These are phyloP conservation scores for Xenopus laevis DNA, from an alignment of 2,113 vertebrate species.

Conservation along the genomic window DNA sequence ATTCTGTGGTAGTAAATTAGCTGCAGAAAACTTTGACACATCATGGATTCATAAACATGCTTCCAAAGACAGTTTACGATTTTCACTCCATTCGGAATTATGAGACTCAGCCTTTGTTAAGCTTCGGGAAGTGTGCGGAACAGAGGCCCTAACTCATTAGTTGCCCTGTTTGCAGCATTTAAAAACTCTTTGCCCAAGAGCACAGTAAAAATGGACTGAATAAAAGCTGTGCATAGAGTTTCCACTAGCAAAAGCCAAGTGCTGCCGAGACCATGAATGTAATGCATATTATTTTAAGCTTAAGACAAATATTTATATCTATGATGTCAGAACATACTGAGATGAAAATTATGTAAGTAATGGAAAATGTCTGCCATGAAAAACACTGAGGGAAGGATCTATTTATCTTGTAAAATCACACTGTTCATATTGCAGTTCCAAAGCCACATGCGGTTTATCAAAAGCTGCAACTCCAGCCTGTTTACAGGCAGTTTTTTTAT, in stretches of 20 bases:
- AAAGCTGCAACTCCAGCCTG: background rate
- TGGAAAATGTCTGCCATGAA: conserved; percentile 25
- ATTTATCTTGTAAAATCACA: conserved; percentile 20
- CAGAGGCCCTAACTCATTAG: background rate
- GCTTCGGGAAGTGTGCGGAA: background rate
- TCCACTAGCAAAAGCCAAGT: conserved; percentile 19
- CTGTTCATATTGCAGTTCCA: background rate
- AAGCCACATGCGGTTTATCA: background rate
- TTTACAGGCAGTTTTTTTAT: background rate
- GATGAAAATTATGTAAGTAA: conserved; percentile 17
- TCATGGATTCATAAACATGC: no score
- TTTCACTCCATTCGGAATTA: background rate
- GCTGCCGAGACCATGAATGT: conserved; percentile 24
- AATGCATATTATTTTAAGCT: conserved; percentile 40
- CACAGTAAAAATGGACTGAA: conserved; percentile 12
- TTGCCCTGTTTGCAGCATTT: conserved; percentile 1
- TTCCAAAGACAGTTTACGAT: no score
- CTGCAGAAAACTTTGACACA: no score
- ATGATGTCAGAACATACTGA: conserved; percentile 33
- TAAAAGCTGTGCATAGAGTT: conserved; percentile 17
- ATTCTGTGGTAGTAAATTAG: no score
- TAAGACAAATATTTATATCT: conserved; percentile 34
- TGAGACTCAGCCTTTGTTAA: background rate
- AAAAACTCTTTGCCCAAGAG: conserved; percentile 11
- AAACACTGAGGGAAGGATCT: conserved; percentile 3